phyloP scores from a whole-genome alignment of 2,797 vertebrate genomes.

The Aulostomus chinensis region DNA sequence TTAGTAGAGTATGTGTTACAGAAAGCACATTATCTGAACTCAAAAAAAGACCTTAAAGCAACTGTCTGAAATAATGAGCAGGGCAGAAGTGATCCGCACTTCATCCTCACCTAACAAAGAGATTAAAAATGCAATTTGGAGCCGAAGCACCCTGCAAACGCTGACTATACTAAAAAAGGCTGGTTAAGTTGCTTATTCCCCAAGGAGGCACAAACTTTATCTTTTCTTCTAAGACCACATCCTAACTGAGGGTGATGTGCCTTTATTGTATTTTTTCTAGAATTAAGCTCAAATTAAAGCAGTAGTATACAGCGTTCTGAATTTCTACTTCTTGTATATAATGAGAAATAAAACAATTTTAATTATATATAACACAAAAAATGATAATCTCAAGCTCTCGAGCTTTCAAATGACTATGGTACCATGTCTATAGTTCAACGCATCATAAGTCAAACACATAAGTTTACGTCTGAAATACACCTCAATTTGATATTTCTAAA shows the following conservation, averaged over 20 bases:
- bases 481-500: too few relatives aligned
- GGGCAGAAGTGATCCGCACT: constrained; percentile 59
- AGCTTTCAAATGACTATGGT: too few relatives aligned
- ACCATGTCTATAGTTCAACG: too few relatives aligned
- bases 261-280: neutral
- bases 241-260: neutral
- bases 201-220: constrained; percentile 56
- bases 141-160: constrained; percentile 57
- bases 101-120: constrained; percentile 72
- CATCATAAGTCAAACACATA: too few relatives aligned
- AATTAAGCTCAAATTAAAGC: neutral
- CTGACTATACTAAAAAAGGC: constrained; percentile 68
- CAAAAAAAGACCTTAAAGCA: constrained; percentile 48
- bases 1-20: constrained; percentile 37
- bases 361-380: too few relatives aligned
- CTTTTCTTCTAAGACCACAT: constrained; percentile 6
- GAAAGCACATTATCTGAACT: constrained; percentile 53
- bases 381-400: too few relatives aligned
- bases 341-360: too few relatives aligned
- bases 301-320: too few relatives aligned
- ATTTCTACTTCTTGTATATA: too few relatives aligned
- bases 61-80: constrained; percentile 71
- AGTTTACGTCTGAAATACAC: too few relatives aligned
- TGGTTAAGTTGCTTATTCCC: constrained; percentile 56
- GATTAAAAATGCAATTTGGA: constrained; percentile 76